These are phyloP conservation scores for Zelostemma sp. DNA, from an alignment of 1,140 invertebrate genomes.

Conservation along the genomic window DNA sequence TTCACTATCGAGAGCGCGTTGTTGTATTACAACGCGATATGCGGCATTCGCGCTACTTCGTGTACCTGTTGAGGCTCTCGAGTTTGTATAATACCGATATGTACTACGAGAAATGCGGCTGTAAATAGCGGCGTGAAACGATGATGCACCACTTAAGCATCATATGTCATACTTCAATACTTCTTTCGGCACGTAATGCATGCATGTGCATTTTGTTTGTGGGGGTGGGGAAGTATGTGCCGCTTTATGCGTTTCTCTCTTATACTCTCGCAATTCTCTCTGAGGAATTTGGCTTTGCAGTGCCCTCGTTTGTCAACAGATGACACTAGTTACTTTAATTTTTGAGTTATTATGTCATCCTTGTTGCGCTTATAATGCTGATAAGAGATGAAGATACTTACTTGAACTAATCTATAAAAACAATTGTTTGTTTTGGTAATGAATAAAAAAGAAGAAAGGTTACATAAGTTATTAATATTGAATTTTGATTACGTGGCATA, in stretches of 20 bases:
- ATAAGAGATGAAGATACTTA: too few species aligned
- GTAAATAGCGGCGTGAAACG: not conserved
- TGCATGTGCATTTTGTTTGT: too few species aligned
- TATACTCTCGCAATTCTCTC: too few species aligned
- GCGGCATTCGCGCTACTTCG: conserved; percentile 3
- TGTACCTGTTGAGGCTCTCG: conserved; percentile 16
- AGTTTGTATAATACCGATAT: conserved; percentile 1
- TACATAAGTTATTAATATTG: too few species aligned
- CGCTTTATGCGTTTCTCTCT: too few species aligned
- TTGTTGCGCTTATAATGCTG: too few species aligned
- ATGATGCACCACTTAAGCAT: not conserved
- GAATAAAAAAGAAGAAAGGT: too few species aligned
- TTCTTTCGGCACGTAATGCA: not conserved
- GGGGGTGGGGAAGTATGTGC: too few species aligned
- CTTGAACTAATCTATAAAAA: too few species aligned
- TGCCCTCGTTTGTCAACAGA: not conserved
- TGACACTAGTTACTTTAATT: not conserved
- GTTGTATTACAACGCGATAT: conserved; percentile 3
- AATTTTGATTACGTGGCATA: too few species aligned
- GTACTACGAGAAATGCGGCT: not conserved
- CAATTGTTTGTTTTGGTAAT: too few species aligned
- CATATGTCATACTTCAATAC: not conserved
- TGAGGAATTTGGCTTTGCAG: not conserved
- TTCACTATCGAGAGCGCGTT: not conserved
- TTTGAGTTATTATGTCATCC: too few species aligned